A percentile compares a stretch with the other conserved stretches of the same genome.
These are phyloP conservation scores for Hafferia zeledoni DNA, from an alignment of 2,797 vertebrate species.

Conservation along the genomic window DNA sequence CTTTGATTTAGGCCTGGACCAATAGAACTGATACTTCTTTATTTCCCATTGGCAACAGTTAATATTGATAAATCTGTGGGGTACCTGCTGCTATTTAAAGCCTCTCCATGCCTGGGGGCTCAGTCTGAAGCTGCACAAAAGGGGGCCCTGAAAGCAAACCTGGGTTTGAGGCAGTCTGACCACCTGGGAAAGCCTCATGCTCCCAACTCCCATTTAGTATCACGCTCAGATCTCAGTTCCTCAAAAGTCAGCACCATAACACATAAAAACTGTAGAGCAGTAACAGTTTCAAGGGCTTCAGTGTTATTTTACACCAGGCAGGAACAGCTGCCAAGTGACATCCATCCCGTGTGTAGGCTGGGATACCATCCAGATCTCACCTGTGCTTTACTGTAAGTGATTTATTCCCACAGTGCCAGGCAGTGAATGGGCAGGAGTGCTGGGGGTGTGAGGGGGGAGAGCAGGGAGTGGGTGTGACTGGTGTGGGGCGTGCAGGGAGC, in stretches of 20 bases:
- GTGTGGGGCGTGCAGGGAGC: constrained; percentile 25
- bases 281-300: constrained; percentile 5
- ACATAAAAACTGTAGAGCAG: neutral
- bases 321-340: neutral
- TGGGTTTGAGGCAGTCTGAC: neutral
- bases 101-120: neutral
- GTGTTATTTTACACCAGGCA: neutral
- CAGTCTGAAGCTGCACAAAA: neutral
- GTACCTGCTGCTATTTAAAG: neutral
- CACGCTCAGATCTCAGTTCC: neutral
- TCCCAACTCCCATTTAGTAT: neutral
- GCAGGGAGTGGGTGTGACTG: neutral
- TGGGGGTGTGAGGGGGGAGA: neutral
- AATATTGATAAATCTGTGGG: neutral
- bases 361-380: constrained; percentile 5
- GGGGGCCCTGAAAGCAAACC: neutral
- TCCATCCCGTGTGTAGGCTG: neutral
- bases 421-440: neutral
- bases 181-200: neutral
- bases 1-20: neutral
- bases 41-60: neutral
- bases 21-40: neutral
- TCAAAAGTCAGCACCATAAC: neutral
- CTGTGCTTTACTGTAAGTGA: neutral
- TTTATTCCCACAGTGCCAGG: neutral